Conservation (phyloP, 2,888 invertebrate genomes). For the Glyphotaelius pellucidus region DNA sequence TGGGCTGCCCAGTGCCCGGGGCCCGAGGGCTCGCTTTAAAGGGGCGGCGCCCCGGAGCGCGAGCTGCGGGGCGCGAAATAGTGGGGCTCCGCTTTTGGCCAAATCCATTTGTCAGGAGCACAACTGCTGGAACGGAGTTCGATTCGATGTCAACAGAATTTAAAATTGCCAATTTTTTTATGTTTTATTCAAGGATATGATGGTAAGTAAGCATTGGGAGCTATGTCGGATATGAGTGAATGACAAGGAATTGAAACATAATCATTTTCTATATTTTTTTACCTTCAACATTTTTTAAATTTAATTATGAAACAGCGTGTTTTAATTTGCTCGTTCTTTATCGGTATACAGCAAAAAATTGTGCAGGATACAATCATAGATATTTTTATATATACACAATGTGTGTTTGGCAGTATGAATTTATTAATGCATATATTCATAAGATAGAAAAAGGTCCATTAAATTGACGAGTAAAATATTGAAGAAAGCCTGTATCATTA, state of each 20-base stretch:
- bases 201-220: neutral
- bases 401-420: neutral
- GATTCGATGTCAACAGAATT: constrained; percentile 35
- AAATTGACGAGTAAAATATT: neutral
- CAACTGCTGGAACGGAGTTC: constrained; percentile 32
- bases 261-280: neutral
- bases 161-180: constrained; percentile 30
- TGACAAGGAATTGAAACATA: neutral
- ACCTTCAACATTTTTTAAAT: neutral
- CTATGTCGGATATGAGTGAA: neutral
- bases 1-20: constrained; percentile 25
- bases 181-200: neutral
- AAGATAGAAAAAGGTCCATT: neutral
- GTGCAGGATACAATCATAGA: neutral
- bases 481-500: neutral
- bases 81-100: constrained; percentile 19
- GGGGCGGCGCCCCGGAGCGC: constrained; percentile 42
- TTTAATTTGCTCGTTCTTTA: neutral
- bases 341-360: neutral
- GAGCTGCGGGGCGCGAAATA: constrained; percentile 49
- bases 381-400: neutral
- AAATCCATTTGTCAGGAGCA: constrained; percentile 54
- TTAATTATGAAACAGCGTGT: neutral
- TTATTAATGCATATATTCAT: neutral
- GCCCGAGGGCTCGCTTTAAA: constrained; percentile 40